phyloP scores from a whole-genome alignment of 2,113 vertebrate genomes.

The Arenaria interpres region DNA sequence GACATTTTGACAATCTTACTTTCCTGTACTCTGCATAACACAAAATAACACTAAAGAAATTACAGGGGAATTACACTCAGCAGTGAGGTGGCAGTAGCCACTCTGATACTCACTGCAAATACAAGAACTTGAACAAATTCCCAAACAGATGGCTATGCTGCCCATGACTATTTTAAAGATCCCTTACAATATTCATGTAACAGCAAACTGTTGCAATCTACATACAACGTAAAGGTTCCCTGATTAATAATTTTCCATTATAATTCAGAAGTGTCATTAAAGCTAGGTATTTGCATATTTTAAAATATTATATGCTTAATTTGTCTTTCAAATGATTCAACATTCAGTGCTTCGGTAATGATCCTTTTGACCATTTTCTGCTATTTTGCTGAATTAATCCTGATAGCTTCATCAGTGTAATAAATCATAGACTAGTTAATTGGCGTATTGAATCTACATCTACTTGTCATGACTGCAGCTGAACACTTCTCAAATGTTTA shows the following conservation, averaged over 20 bases:
- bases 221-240: not conserved
- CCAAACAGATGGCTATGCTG: not conserved
- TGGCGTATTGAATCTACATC: not conserved
- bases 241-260: not conserved
- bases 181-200: not conserved
- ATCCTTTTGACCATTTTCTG: not conserved
- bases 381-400: not conserved
- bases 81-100: not conserved
- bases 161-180: not conserved
- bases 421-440: not conserved
- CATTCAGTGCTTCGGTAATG: not conserved
- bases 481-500: not conserved
- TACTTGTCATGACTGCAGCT: not conserved
- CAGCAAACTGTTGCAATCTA: conserved; percentile 12
- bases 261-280: not conserved
- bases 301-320: not conserved
- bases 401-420: not conserved
- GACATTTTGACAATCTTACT: not conserved
- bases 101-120: not conserved
- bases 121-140: not conserved
- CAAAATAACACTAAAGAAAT: not conserved
- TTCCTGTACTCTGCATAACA: not conserved
- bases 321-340: conserved; percentile 28
- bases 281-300: not conserved
- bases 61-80: not conserved